Base-by-base conservation (phyloP, 2,888 invertebrate species). In the Halictus quadricinctus region DNA sequence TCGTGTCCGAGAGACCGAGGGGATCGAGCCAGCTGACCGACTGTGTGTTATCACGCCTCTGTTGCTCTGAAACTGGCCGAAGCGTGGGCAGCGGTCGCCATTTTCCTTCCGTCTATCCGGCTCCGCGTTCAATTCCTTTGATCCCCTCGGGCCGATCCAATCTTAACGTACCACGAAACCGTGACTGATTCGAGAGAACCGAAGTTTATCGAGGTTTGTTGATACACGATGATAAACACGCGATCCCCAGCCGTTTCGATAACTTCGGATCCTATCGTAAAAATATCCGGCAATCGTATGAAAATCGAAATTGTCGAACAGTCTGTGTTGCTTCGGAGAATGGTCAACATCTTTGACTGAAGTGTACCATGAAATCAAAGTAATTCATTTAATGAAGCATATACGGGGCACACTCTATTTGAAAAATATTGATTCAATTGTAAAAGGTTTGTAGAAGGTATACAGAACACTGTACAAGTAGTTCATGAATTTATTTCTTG, bases 21-120 rank as follows among this genome's bases (percentile, higher is more conserved):
- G 29, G 29, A 64, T 25, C 29, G 18, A 18, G 29, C 13, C 29
- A 29, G 60, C 25, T 15, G 60, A 25, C 60, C 66, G 66, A 36
- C 29, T 36, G 69, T 54, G 78, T 54, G 78, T 80, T 58, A 75
- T 84, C 83, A 72, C 72, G 48, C 36, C 43, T 3, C 21, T 54
- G 66, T 82, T 76, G 41, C 18, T 21, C 46, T 18, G 72, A 64
- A 73, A 76, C 64, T n/a, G 21, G 18, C 36, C 66, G 1, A 46
- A 41, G 18, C 66, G 66, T 66, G 66, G 66, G 66, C 18, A 29
- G 36, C 29, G 5, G 18, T 36, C 69, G 41, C 69, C 69, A 69
- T 69, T 69, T 69, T 69, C 69, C 69, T 5, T n/a, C 18, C 21
- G 21, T 41, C 29, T 21, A 21, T 41, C 21, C 41, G 1, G 25